A percentile compares a stretch with the other conserved stretches of the same genome.
These are phyloP conservation scores for Aspidoscelis tigris DNA, from an alignment of 2,113 vertebrate species.

Conservation along the genomic window DNA sequence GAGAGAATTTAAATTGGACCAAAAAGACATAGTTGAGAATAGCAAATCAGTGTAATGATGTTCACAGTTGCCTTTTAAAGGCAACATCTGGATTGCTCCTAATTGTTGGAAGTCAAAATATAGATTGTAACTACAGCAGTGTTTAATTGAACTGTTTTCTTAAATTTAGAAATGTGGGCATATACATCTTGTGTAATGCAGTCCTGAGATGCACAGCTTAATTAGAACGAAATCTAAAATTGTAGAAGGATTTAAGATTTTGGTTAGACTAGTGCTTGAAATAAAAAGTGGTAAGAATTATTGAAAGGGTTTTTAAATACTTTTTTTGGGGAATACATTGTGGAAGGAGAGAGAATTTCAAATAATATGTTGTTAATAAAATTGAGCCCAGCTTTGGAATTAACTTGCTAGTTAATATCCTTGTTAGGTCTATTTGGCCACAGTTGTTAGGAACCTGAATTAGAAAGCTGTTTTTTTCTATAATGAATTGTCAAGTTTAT, in stretches of 20 bases:
- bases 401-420: background rate
- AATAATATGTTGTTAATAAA: background rate
- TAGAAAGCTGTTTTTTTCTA: background rate
- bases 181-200: background rate
- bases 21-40: background rate
- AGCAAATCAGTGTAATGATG: background rate
- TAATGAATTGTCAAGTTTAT: background rate
- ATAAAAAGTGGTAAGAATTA: constrained; percentile 26
- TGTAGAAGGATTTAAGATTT: constrained; percentile 32
- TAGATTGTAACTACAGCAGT: background rate
- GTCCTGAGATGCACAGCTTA: background rate
- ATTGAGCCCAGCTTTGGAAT: background rate
- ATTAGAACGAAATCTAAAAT: constrained; percentile 18
- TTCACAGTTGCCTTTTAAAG: background rate
- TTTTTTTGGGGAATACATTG: background rate
- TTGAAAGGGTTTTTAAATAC: constrained; percentile 29
- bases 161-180: constrained; percentile 48
- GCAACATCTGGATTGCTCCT: background rate
- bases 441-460: background rate
- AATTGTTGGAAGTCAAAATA: background rate
- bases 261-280: constrained; percentile 28
- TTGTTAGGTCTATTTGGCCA: background rate
- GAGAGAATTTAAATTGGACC: constrained; percentile 8
- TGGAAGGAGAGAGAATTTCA: background rate
- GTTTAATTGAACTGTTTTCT: background rate